Evolutionary conservation across 2,113 vertebrate genomes (phyloP).

Genomic region (Melospiza georgiana): DNA sequence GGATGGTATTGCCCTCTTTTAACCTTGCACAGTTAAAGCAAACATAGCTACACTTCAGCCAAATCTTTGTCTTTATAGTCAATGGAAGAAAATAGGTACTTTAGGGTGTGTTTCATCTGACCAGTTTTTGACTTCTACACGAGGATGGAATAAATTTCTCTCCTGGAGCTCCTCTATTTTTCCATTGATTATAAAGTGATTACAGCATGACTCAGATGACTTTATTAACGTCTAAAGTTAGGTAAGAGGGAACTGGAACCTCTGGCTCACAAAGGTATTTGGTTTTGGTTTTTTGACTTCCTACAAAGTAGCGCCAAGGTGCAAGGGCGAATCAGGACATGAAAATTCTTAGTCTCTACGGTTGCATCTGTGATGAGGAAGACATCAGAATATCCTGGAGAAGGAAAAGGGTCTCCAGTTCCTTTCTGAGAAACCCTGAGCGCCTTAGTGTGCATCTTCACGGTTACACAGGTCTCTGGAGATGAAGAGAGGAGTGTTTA

Average conservation of each 20-base stretch:
- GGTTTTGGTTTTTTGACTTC: background rate
- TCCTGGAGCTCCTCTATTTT: background rate
- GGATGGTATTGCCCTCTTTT: background rate
- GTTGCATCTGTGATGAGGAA: background rate
- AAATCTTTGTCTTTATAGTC: background rate
- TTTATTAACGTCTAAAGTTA: background rate
- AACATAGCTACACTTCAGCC: background rate
- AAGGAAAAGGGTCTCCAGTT: background rate
- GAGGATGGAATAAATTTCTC: background rate
- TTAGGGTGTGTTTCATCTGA: background rate
- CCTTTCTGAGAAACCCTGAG: background rate
- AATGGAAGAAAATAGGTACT: background rate
- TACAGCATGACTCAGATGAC: background rate
- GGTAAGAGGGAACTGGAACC: background rate
- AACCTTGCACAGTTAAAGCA: background rate
- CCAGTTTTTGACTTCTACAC: background rate
- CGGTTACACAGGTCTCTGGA: background rate
- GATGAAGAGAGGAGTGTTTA: background rate
- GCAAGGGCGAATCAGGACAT: background rate
- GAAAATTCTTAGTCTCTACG: background rate
- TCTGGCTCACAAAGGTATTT: background rate
- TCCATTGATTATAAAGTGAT: background rate
- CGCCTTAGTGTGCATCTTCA: background rate
- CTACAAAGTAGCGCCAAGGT: fast-evolving
- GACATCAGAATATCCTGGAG: background rate